Conservation (phyloP, 2,797 vertebrate species). For the Sebastes cheni region DNA sequence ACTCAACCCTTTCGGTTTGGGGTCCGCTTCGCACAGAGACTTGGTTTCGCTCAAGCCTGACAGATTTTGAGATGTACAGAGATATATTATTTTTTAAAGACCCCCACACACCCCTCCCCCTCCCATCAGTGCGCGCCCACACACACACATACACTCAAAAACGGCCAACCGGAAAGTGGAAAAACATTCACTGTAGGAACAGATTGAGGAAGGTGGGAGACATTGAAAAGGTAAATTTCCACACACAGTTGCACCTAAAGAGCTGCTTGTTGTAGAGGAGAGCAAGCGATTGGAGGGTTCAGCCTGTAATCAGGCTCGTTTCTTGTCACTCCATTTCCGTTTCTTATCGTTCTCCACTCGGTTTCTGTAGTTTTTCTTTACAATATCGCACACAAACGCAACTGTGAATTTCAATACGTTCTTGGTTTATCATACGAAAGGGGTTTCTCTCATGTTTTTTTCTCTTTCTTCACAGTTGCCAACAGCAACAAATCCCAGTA, state of each 20-base stretch:
- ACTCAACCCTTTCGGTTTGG: conserved; percentile 54
- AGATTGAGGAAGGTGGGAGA: conserved; percentile 54
- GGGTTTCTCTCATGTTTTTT: conserved; percentile 56
- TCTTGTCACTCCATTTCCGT: conserved; percentile 76
- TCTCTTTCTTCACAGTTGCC: conserved; percentile 87
- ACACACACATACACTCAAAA: conserved; percentile 50
- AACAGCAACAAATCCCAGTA: conserved; percentile 97
- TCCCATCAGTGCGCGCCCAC: conserved; percentile 27
- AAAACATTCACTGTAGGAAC: conserved; percentile 53
- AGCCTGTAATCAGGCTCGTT: conserved; percentile 60
- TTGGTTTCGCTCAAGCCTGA: conserved; percentile 89
- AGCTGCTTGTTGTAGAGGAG: conserved; percentile 69
- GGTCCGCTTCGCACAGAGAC: conserved; percentile 89
- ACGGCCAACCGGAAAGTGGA: conserved; percentile 54
- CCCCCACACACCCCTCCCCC: not conserved
- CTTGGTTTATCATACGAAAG: conserved; percentile 83
- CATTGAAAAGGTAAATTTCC: conserved; percentile 51
- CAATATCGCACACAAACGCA: conserved; percentile 74
- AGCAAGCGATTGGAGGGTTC: conserved; percentile 77
- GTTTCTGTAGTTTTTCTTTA: conserved; percentile 79
- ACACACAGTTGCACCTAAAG: conserved; percentile 59
- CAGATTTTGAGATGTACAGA: conserved; percentile 82
- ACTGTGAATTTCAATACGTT: conserved; percentile 93
- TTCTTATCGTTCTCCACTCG: conserved; percentile 78
- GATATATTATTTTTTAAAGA: conserved; percentile 80